A percentile compares a stretch with the other conserved stretches of the same genome.
These are phyloP conservation scores for Prietella phreatophila DNA, from an alignment of 2,113 vertebrate species.

Conservation along the genomic window DNA sequence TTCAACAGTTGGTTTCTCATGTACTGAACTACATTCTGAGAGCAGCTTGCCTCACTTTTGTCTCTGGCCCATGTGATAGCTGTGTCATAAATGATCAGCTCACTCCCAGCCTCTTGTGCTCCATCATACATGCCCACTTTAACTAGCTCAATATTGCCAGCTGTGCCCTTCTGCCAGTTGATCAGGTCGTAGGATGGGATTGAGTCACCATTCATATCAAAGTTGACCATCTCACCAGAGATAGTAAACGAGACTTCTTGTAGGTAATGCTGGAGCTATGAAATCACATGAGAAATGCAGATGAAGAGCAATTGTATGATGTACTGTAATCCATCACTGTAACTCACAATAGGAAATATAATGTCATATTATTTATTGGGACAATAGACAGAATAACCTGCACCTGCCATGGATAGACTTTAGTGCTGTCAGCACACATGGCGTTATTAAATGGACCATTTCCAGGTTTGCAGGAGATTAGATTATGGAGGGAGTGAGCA, in stretches of 20 bases:
- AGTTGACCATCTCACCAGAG: constrained; percentile 69
- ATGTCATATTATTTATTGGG: neutral
- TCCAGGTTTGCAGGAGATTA: constrained; percentile 64
- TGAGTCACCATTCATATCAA: constrained; percentile 73
- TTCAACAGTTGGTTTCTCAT: constrained; percentile 73
- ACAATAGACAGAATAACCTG: neutral
- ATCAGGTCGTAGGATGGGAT: constrained; percentile 74
- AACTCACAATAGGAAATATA: neutral
- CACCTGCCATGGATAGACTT: constrained; percentile 75
- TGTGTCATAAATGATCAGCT: constrained; percentile 69
- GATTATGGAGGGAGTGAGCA: constrained; percentile 73
- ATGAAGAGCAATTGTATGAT: neutral
- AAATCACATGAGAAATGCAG: constrained; percentile 15
- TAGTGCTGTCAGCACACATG: constrained; percentile 65
- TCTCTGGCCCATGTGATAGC: constrained; percentile 67
- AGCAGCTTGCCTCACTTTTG: constrained; percentile 73
- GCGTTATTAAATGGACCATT: constrained; percentile 68
- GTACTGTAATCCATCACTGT: neutral
- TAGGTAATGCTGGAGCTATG: constrained; percentile 70
- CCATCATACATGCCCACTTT: constrained; percentile 73
- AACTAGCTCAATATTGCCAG: constrained; percentile 66
- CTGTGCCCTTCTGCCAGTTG: constrained; percentile 71
- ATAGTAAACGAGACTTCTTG: constrained; percentile 69
- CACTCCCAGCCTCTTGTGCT: constrained; percentile 63
- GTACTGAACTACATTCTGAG: constrained; percentile 72